Percentiles rank a stretch among this genome's conserved stretches.
These are phyloP conservation scores for pig (Sus scrofa) DNA, from an alignment of 2,113 vertebrate genomes.

Conservation along the genomic window T2T-Sscrofa CM000813.6:36660501-36661000, in stretches of 20 bases:
- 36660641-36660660: not conserved
- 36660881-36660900: not conserved
- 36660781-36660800: not conserved
- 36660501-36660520: not conserved
- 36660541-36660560: not conserved
- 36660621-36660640: not conserved
- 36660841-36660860: not conserved
- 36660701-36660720: not conserved
- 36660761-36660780: not conserved
- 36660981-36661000: not conserved
- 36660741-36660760: not conserved
- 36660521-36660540: not conserved
- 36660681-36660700: not conserved
- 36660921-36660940: not conserved
- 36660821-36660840: not conserved
- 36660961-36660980: not conserved
- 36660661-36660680: not conserved
- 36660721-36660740: not conserved
- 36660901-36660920: not conserved
- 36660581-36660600: not conserved
- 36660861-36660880: not conserved
- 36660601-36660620: not conserved
- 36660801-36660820: not conserved
- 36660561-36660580: not conserved
- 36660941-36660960: not conserved